Evolutionary conservation across 1,140 invertebrate genomes (phyloP), one percentile per base, ranked within the genome.

Genomic region (Eufriesea mexicana): DNA sequence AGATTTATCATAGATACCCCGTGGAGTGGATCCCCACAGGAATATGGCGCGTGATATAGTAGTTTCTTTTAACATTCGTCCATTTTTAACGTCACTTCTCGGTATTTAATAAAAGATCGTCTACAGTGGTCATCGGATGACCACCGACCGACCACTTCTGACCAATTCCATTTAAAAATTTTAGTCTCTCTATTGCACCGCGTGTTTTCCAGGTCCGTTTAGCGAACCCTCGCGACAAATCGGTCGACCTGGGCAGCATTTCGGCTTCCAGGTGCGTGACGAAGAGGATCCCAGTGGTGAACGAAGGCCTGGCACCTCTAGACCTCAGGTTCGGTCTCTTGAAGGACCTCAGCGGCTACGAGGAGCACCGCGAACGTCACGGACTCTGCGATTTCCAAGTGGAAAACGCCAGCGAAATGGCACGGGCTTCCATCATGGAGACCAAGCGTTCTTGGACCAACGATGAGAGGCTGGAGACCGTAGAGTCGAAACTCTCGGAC

Each of bases 241-340:
- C 91, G 16, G 81, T 94, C n/a, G 86, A 94, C 79, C 90, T 95
- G 28, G 93, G 93, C 8, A 86, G 88, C 16, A 62, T 93, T 16
- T 28, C 86, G 9, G 64, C 92, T 0, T 91, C 91, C 14, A 91
- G 91, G 73, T 80, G 70, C 8, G 75, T 78, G 1, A 89, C 61
- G 25, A 91, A 89, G 73, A 90, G 80, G 72, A 77, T 95, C 9
- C 71, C 86, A 16, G 86, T 95, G 25, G 67, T 92, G 4, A 95
- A 95, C 70, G 89, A 92, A 20, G 92, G 91, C 9, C 85, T 84
- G n/a, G 86, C 89, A 16, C 14, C 88, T 7, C 81, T 94, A 1
- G 68, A 86, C 6, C 51, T 94, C 9, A 78, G 83, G 35, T 93
- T 93, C 75, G 90, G 89, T 59, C 66, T 93, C 1, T 66, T 79